Base-by-base conservation (phyloP, 2,797 vertebrate genomes). In the Urophycis tenuis region DNA sequence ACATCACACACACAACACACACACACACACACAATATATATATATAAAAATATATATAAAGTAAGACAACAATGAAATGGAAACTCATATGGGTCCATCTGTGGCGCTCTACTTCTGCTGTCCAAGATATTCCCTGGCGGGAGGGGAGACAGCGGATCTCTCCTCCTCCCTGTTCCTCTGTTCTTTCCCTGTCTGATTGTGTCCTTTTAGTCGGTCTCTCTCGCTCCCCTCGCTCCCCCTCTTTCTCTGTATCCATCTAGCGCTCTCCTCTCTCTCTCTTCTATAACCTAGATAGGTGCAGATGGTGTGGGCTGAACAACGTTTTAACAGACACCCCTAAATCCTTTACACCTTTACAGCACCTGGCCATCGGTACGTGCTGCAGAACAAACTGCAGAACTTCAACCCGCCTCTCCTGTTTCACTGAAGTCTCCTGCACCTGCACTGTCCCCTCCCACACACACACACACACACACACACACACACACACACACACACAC, bases 1-100 rank as follows among this genome's bases (percentile, higher is more conserved):
- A 64, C 53, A 64, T n/a, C 53, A 64, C n/a, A 64, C n/a, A 67
- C 60, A 67, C 60, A 67, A 67, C 60, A 60, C 53, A 25, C 53
- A 60, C 53, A 60, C 53, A 60, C 22, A 25, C 53, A 60, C 53
- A 60, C 53, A 60, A 60, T 8, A 60, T n/a, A 60, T 8, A 60
- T n/a, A 60, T 14, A 39, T 39, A 25, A 60, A 17, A 60, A 1
- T 25, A 60, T n/a, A n/a, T n/a, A n/a, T n/a, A 4, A 60, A 60
- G 53, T 60, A 9, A 60, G 53, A 60, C 53, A 60, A 60, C 53
- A 19, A 9, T 60, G 3, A 60, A 17, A n/a, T 4, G 53, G 53
- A 9, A 53, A 53, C 19, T 19, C 19, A 19, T 19, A 22, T 19
- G 19, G 45, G 19, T 53, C 45, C 45, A 60, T 60, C 53, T 60